Evolutionary conservation across 2,113 vertebrate genomes (phyloP).

Genomic region (Ophiodon elongatus): DNA sequence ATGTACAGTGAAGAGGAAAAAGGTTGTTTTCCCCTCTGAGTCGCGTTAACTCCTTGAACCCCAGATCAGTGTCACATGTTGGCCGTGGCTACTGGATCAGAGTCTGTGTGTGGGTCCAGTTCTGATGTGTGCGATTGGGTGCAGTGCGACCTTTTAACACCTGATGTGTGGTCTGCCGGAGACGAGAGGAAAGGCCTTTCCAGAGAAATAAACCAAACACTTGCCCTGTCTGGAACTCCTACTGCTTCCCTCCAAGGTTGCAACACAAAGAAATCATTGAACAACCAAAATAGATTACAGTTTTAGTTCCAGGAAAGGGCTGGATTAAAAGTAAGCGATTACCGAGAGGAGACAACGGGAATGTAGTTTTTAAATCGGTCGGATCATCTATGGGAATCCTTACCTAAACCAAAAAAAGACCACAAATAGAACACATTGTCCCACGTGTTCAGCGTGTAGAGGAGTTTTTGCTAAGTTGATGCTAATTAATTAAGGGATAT

Average conservation of each 20-base stretch:
- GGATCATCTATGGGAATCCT: not conserved
- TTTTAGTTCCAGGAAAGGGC: not conserved
- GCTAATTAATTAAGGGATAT: not conserved
- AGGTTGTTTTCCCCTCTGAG: constrained; percentile 14
- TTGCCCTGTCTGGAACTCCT: not conserved
- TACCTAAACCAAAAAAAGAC: not conserved
- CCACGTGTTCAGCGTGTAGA: not conserved
- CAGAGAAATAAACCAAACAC: not conserved
- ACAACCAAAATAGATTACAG: not conserved
- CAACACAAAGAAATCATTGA: not conserved
- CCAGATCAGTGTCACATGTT: constrained; percentile 1
- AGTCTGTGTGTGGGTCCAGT: not conserved
- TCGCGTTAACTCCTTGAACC: constrained; percentile 25
- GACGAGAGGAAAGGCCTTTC: not conserved
- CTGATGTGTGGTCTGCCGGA: constrained; percentile 25
- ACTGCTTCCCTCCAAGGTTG: not conserved
- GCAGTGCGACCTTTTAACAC: constrained; percentile 18
- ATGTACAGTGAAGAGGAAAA: constrained; percentile 29
- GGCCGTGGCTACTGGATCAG: not conserved
- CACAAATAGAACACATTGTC: not conserved
- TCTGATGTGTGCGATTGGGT: not conserved
- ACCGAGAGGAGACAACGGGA: not conserved
- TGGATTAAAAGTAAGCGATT: not conserved
- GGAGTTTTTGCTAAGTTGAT: not conserved
- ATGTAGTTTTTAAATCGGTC: not conserved